Percentiles rank a stretch among this genome's conserved stretches.
Evolutionary conservation across 2,888 invertebrate species (phyloP).

Genomic region (Aphodius granarius): DNA sequence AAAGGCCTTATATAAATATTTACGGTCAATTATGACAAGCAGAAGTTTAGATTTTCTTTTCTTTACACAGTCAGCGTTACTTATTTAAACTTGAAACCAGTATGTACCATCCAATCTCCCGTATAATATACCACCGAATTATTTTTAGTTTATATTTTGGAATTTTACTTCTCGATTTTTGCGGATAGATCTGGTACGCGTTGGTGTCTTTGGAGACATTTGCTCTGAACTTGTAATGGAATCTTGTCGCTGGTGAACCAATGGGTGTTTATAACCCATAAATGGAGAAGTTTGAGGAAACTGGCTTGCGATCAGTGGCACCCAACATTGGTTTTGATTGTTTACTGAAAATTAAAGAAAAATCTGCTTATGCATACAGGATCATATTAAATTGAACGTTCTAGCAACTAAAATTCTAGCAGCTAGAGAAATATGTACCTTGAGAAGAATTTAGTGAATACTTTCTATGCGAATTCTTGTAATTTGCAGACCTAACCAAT

Average conservation of each 20-base stretch:
- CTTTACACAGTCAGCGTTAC: background rate
- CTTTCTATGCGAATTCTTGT: constrained; percentile 57
- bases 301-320: constrained; percentile 72
- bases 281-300: constrained; percentile 73
- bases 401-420: too few species aligned
- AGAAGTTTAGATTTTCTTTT: too few species aligned
- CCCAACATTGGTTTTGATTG: constrained; percentile 63
- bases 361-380: background rate
- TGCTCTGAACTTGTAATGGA: constrained; percentile 52
- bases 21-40: too few species aligned
- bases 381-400: background rate
- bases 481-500: constrained; percentile 68
- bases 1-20: too few species aligned
- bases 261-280: constrained; percentile 37
- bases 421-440: constrained; percentile 45
- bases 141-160: constrained; percentile 18
- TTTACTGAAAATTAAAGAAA: constrained; percentile 49
- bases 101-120: background rate
- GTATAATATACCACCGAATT: background rate
- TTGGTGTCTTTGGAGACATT: constrained; percentile 46
- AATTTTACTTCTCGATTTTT: constrained; percentile 58
- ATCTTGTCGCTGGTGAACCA: constrained; percentile 25
- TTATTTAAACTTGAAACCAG: background rate
- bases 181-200: constrained; percentile 55
- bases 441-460: constrained; percentile 54